Percentiles rank a stretch among this genome's conserved stretches.
Evolutionary conservation across 1,140 invertebrate species (phyloP).

Genomic region (Mamestra configurata): DNA sequence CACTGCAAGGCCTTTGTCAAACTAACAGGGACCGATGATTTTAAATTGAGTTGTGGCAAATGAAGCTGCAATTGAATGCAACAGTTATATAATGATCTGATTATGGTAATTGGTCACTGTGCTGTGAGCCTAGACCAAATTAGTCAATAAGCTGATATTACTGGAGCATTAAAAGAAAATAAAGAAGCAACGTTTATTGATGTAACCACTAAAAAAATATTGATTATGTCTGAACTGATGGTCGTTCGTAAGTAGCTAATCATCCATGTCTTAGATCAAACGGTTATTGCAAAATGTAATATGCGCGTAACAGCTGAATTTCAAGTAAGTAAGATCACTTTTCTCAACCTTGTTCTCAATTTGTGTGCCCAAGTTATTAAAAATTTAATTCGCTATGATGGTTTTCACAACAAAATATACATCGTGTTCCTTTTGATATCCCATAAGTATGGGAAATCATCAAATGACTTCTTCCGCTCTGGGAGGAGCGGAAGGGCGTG

Average conservation of each 20-base stretch:
- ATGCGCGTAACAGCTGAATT: too few relatives aligned
- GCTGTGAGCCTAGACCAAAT: constrained; percentile 24
- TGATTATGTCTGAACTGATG: not conserved
- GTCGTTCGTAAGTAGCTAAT: not conserved
- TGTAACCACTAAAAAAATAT: not conserved
- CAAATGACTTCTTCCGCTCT: too few relatives aligned
- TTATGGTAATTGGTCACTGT: constrained; percentile 15
- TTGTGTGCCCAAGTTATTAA: too few relatives aligned
- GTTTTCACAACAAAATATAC: too few relatives aligned
- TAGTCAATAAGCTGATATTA: constrained; percentile 14
- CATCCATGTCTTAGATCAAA: not conserved
- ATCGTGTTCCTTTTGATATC: too few relatives aligned
- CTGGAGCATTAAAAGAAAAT: constrained; percentile 17
- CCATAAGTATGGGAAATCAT: too few relatives aligned
- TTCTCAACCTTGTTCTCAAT: too few relatives aligned
- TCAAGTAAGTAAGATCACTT: too few relatives aligned
- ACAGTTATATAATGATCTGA: constrained; percentile 18
- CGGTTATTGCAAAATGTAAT: not conserved
- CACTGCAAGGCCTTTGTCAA: not conserved
- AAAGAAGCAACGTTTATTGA: not conserved
- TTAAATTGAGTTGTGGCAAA: too few relatives aligned
- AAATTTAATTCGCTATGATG: too few relatives aligned
- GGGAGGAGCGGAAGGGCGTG: too few relatives aligned
- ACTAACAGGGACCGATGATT: not conserved
- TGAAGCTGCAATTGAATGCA: constrained; percentile 6